phyloP scores from a whole-genome alignment of 2,113 vertebrate genomes.

The Sardina pilchardus region DNA sequence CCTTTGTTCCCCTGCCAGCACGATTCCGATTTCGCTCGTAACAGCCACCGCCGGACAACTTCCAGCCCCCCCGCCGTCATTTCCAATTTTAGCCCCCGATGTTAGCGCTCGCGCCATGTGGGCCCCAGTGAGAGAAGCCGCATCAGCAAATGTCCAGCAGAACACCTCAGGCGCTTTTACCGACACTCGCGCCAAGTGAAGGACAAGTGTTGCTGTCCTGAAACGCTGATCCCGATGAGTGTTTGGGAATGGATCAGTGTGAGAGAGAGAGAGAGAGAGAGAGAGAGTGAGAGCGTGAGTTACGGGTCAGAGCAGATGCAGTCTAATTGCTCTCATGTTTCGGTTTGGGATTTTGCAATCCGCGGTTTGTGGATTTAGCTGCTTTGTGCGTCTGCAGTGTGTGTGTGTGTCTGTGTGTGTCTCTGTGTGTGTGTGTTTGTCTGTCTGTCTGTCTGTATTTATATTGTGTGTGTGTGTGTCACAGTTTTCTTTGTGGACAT shows the following conservation, averaged over 20 bases:
- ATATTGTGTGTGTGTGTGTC: neutral
- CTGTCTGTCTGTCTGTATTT: neutral
- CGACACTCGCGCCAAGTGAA: neutral
- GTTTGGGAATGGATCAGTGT: neutral
- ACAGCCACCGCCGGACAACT: neutral
- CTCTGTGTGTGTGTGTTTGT: neutral
- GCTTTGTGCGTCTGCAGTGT: neutral
- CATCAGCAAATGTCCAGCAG: neutral
- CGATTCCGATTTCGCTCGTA: neutral
- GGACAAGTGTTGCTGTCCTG: neutral
- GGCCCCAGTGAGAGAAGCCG: neutral
- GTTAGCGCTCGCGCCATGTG: neutral
- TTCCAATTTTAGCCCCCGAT: constrained; percentile 1
- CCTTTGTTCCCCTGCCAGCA: neutral
- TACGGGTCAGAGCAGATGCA: constrained; percentile 5
- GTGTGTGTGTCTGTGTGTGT: neutral
- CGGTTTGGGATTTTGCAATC: neutral
- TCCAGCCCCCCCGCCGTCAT: neutral
- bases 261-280: neutral
- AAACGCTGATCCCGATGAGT: neutral
- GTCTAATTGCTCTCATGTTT: neutral
- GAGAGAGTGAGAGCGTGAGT: neutral
- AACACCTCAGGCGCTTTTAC: neutral
- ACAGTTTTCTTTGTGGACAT: neutral
- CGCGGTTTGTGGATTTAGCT: neutral